Conservation (phyloP, 1,140 invertebrate species). For the Paralvinella palmiformis region DNA sequence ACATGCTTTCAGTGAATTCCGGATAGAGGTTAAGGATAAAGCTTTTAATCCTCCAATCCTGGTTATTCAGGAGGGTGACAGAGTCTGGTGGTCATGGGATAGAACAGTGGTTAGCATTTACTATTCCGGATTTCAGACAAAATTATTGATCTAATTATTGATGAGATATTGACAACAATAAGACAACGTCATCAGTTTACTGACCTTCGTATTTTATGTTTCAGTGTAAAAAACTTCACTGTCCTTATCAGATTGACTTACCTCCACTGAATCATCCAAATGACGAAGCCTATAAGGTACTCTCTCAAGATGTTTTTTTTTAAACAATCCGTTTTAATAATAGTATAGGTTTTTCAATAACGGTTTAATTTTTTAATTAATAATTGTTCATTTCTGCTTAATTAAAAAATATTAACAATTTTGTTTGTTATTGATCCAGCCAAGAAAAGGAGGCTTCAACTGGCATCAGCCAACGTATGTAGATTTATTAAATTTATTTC, state of each 20-base stretch:
- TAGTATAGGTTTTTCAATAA: neutral
- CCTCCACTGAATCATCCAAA: slow-evolving; percentile 34
- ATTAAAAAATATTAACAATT: too few relatives aligned
- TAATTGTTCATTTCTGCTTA: too few relatives aligned
- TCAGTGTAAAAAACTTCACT: slow-evolving; percentile 45
- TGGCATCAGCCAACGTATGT: too few relatives aligned
- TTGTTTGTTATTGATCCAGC: too few relatives aligned
- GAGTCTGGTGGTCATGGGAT: slow-evolving; percentile 49
- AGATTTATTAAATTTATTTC: too few relatives aligned
- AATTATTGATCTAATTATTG: too few relatives aligned
- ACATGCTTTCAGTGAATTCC: slow-evolving; percentile 43
- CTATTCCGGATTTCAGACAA: too few relatives aligned
- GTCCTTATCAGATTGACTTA: slow-evolving; percentile 46
- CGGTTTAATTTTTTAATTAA: too few relatives aligned
- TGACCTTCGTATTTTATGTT: too few relatives aligned
- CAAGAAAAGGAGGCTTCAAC: too few relatives aligned
- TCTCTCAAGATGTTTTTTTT: slow-evolving; percentile 3
- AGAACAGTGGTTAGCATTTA: slow-evolving; percentile 34
- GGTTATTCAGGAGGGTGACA: slow-evolving; percentile 47
- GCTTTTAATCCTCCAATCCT: slow-evolving; percentile 45
- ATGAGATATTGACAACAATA: too few relatives aligned
- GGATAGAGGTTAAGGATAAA: slow-evolving; percentile 42
- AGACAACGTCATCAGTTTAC: too few relatives aligned
- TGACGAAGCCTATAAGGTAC: slow-evolving; percentile 45
- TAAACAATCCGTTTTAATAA: neutral